Percentiles rank a stretch among this genome's conserved stretches.
phyloP scores from a whole-genome alignment of 2,888 invertebrate species.

The Nemapogon koenigi region DNA sequence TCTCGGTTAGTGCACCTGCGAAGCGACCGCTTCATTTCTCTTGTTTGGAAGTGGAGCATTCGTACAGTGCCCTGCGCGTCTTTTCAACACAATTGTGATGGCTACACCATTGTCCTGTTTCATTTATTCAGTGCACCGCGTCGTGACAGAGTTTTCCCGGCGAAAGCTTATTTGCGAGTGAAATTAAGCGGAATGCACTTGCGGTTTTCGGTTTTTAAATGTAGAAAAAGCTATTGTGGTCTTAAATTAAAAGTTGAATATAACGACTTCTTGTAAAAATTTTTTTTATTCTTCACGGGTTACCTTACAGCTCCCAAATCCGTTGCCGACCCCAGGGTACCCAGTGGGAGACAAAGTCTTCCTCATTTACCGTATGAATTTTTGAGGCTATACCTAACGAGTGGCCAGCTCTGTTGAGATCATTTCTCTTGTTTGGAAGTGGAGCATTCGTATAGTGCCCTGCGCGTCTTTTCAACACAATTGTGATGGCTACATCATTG shows the following conservation, averaged over 20 bases:
- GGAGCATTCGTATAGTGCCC: conserved; percentile 32
- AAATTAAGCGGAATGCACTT: neutral
- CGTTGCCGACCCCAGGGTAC: too few species aligned
- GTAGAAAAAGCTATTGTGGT: too few species aligned
- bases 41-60: conserved; percentile 52
- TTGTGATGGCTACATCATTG: conserved; percentile 50
- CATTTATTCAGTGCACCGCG: conserved; percentile 32
- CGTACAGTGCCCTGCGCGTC: conserved; percentile 31
- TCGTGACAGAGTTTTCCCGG: conserved; percentile 32
- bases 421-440: conserved; percentile 50
- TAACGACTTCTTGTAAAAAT: too few species aligned
- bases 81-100: conserved; percentile 59
- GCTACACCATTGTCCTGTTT: conserved; percentile 42
- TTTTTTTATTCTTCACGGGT: too few species aligned
- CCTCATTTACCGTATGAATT: too few species aligned
- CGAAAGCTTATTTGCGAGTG: conserved; percentile 23
- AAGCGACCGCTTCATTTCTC: conserved; percentile 31
- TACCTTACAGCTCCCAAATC: too few species aligned
- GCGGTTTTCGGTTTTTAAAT: too few species aligned
- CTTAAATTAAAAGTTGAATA: too few species aligned
- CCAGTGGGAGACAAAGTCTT: too few species aligned
- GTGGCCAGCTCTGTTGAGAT: too few species aligned
- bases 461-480: conserved; percentile 53
- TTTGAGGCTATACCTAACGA: too few species aligned
- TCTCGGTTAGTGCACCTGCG: conserved; percentile 38